Evolutionary conservation across 1,140 invertebrate genomes (phyloP).

Genomic region (Drosophila pseudoananassae): DNA sequence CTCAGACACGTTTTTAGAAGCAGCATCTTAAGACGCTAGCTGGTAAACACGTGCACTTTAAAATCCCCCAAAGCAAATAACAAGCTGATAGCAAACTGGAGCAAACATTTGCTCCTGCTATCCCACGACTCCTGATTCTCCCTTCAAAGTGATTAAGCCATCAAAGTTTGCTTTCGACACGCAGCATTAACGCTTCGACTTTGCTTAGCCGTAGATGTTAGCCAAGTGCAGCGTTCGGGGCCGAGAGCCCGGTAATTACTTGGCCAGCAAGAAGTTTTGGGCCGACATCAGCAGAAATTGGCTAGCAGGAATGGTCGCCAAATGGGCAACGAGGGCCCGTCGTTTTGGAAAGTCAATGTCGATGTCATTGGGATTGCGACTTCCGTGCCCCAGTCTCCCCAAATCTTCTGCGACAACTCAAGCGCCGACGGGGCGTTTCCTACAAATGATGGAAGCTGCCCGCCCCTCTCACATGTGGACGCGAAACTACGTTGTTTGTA

Average conservation of each 20-base stretch:
- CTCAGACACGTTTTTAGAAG: constrained; percentile 43
- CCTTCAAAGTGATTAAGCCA: constrained; percentile 76
- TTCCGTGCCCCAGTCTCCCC: constrained; percentile 31
- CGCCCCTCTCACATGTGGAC: constrained; percentile 62
- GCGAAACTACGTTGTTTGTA: constrained; percentile 71
- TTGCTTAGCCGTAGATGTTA: constrained; percentile 39
- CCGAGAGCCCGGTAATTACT: constrained; percentile 71
- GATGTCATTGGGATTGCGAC: constrained; percentile 10
- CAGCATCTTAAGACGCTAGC: constrained; percentile 23
- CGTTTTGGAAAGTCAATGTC: constrained; percentile 27
- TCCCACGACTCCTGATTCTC: constrained; percentile 4
- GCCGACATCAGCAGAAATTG: constrained; percentile 78
- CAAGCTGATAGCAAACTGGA: constrained; percentile 60
- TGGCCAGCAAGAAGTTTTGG: constrained; percentile 64
- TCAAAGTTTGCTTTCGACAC: constrained; percentile 79
- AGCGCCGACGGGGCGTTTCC: constrained; percentile 44
- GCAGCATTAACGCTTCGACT: constrained; percentile 79
- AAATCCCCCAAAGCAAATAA: constrained; percentile 48
- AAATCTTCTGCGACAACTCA: constrained; percentile 67
- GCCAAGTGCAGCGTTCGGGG: constrained; percentile 36
- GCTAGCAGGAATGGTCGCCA: constrained; percentile 29
- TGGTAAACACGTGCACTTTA: constrained; percentile 63
- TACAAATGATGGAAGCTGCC: constrained; percentile 61
- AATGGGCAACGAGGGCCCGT: constrained; percentile 52
- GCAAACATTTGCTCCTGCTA: constrained; percentile 36